phyloP scores from a whole-genome alignment of 37 sponge, comb jelly and placozoan genomes.

The Halisarca cf. caerulea region DNA sequence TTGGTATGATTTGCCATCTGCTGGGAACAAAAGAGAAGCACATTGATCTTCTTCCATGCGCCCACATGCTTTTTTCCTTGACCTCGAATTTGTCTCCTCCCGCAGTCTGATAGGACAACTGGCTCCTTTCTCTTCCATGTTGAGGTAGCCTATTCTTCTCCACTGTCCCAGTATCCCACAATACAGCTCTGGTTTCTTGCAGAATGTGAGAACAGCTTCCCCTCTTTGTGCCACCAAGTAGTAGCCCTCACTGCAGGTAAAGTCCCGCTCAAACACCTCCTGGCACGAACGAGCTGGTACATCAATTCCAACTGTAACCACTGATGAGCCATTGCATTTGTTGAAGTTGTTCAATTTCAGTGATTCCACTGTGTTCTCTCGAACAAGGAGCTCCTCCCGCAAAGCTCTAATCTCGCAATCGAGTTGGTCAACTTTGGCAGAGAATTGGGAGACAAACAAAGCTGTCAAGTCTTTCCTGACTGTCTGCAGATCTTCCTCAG shows the following conservation, averaged over 20 bases:
- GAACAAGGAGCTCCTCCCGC: background rate
- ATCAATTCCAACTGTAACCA: background rate
- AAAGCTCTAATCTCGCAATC: background rate
- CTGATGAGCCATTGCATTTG: background rate
- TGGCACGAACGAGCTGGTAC: background rate
- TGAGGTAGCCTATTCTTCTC: background rate
- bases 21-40: background rate
- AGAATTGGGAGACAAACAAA: background rate
- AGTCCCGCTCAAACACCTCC: background rate
- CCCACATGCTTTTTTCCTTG: background rate
- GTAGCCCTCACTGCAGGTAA: constrained; percentile 1
- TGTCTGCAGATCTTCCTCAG: background rate
- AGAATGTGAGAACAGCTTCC: background rate
- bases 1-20: background rate
- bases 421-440: background rate
- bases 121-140: background rate
- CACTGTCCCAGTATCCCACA: constrained; percentile 6
- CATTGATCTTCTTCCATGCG: background rate
- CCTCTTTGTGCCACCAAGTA: background rate
- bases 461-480: background rate
- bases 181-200: background rate
- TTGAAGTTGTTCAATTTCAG: background rate
- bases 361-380: background rate
- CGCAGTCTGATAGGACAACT: background rate
- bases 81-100: background rate